phyloP scores from a whole-genome alignment of 2,113 vertebrate genomes.

The Dolichallabes microphthalmus region DNA sequence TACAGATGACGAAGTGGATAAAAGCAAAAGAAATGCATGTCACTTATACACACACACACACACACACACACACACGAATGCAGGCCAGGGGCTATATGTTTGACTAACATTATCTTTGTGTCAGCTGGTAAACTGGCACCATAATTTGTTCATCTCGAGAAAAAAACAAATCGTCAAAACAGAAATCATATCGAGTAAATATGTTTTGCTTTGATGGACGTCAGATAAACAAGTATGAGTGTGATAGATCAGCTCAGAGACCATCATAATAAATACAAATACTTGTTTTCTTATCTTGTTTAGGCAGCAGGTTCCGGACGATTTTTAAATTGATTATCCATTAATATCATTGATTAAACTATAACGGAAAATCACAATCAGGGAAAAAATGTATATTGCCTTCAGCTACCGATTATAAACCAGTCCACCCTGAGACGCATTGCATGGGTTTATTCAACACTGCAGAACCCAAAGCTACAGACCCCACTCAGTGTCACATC shows the following conservation, averaged over 20 bases:
- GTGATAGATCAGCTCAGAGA: background rate
- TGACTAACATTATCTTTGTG: background rate
- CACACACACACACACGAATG: background rate
- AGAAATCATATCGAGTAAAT: background rate
- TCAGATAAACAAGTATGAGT: background rate
- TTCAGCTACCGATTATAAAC: background rate
- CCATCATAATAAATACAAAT: background rate
- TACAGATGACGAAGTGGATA: constrained; percentile 21
- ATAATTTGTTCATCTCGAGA: background rate
- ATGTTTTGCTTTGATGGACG: too few relatives aligned
- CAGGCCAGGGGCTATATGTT: constrained; percentile 26
- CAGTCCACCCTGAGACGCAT: background rate
- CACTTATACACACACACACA: background rate
- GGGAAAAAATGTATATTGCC: background rate
- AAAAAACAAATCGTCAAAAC: background rate
- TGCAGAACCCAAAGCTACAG: too few relatives aligned
- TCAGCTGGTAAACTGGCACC: constrained; percentile 1
- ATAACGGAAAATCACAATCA: background rate
- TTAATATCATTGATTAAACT: background rate
- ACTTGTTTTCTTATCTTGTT: background rate
- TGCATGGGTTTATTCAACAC: background rate
- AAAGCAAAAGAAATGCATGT: constrained; percentile 7
- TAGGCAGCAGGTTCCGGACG: background rate
- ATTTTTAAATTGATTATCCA: background rate
- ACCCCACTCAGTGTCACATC: too few relatives aligned